Conservation (phyloP, 2,797 vertebrate genomes). For the Centroberyx gerrardi region DNA sequence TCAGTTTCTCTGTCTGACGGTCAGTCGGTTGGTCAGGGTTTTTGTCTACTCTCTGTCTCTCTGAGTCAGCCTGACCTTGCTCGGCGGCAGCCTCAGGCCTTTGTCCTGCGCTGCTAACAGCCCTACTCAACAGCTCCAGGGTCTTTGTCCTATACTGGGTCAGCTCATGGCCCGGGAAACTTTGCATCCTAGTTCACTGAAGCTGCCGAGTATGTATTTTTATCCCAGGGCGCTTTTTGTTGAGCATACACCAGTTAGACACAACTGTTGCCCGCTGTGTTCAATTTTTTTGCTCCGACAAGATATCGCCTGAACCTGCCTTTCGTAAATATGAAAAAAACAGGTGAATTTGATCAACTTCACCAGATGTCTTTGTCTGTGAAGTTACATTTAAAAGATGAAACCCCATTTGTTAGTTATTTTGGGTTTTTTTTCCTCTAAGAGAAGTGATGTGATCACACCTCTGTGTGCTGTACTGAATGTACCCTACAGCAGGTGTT, state of each 20-base stretch:
- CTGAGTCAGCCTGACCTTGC: slow-evolving; percentile 53
- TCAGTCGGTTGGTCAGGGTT: slow-evolving; percentile 2
- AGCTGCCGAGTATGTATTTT: slow-evolving; percentile 71
- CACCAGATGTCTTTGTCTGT: neutral
- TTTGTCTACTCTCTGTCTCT: slow-evolving; percentile 17
- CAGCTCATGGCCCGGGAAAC: slow-evolving; percentile 42
- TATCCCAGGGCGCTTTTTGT: slow-evolving; percentile 33
- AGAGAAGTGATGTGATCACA: neutral
- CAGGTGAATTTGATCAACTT: slow-evolving; percentile 30
- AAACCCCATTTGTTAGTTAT: slow-evolving; percentile 7
- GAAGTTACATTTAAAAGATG: slow-evolving; percentile 38
- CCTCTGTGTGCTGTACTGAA: neutral
- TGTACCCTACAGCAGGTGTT: slow-evolving; percentile 14
- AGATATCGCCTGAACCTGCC: slow-evolving; percentile 22
- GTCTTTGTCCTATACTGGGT: slow-evolving; percentile 63
- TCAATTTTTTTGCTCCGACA: slow-evolving; percentile 21
- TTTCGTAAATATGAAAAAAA: slow-evolving; percentile 24
- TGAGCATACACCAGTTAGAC: slow-evolving; percentile 38
- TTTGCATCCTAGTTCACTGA: slow-evolving; percentile 67
- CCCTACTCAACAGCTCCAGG: slow-evolving; percentile 46
- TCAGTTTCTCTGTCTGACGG: slow-evolving; percentile 9
- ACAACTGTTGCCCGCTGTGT: slow-evolving; percentile 16
- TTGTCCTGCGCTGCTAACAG: slow-evolving; percentile 46
- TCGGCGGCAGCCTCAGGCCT: slow-evolving; percentile 46
- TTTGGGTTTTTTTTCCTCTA: neutral